Evolutionary conservation across 2,113 vertebrate genomes (phyloP).

Genomic region (Coptodon rendalli): DNA sequence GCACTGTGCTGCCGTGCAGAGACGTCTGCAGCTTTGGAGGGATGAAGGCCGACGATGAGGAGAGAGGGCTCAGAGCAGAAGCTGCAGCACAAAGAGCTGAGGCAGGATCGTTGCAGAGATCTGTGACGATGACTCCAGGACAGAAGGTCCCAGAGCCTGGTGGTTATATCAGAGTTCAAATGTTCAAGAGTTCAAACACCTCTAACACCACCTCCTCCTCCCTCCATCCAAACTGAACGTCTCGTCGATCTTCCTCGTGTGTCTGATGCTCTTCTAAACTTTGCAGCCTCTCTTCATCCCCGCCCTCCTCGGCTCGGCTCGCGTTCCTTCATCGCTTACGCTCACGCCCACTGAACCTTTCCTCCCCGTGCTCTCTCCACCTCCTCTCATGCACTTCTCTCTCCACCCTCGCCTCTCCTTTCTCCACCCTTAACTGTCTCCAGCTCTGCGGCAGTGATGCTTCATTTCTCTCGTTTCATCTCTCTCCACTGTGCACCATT

Average conservation of each 20-base stretch:
- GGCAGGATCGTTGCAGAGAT: not conserved
- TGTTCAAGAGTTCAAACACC: not conserved
- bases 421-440: not conserved
- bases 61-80: not conserved
- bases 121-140: not conserved
- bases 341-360: not conserved
- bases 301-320: not conserved
- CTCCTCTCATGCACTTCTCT: not conserved
- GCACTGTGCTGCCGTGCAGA: not conserved
- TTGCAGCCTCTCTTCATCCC: not conserved
- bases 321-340: not conserved
- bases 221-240: not conserved
- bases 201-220: not conserved
- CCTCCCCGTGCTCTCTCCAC: not conserved
- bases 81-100: not conserved
- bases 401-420: not conserved
- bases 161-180: not conserved
- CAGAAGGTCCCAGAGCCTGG: not conserved
- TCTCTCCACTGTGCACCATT: not conserved
- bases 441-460: not conserved
- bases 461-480: not conserved
- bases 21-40: not conserved
- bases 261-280: not conserved
- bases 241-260: not conserved
- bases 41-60: not conserved